Evolutionary conservation across 2,888 invertebrate genomes (phyloP), one percentile per base, ranked within the genome.

Genomic region (Adelognathus sp.): DNA sequence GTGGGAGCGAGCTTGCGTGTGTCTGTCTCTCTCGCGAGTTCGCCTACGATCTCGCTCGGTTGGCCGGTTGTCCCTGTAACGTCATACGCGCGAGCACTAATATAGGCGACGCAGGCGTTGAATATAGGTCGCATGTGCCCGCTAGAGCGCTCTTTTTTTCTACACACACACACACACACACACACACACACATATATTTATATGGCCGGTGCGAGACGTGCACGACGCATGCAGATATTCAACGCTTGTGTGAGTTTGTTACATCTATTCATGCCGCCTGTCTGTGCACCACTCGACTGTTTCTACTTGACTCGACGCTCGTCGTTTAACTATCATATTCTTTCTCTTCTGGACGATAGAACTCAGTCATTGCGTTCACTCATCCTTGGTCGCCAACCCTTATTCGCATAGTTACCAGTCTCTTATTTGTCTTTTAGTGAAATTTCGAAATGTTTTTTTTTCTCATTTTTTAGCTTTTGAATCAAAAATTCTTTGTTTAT

Each of bases 31-130:
- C 24, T 27, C n/a, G 31, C 24, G 31, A 14, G 46, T n/a, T n/a
- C 64, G 64, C 64, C 64, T 50, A 66, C 64, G 64, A 52, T 50
- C 24, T 52, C 31, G 36, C 24, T 36, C 50, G 24, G 50, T n/a
- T 33, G 41, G 31, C 52, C 2, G 41, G 21, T 52, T 39, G 79
- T 76, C 79, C 72, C 71, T 72, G 79, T n/a, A 66, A 63, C 61
- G 72, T 41, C 73, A 46, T 73, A 69, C 39, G 58, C 73, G 60
- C 54, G 61, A 41, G 50, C 64, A 87, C 86, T 86, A 87, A 86
- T 87, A 87, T 87, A 85, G 64, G 86, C 85, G 83, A 86, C 86
- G 85, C 86, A 87, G 83, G 84, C 85, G 85, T 86, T 82, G 83
- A 88, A 87, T 87, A 87, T 87, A 86, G 87, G 87, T 87, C 87